Evolutionary conservation across 2,797 vertebrate species (phyloP), one percentile per base, ranked within the genome.

Genomic region (Lates japonicus): DNA sequence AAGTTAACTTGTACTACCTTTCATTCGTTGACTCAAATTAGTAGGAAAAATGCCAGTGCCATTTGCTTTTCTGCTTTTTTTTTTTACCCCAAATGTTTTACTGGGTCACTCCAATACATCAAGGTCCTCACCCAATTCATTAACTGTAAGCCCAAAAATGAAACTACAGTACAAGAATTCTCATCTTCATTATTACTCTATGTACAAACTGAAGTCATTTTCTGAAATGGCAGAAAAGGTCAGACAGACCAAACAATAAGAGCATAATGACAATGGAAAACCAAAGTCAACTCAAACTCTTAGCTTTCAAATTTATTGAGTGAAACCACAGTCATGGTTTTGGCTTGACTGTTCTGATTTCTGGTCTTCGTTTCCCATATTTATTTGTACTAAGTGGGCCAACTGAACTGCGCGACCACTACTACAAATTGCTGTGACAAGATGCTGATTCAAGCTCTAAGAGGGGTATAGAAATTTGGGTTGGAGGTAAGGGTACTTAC

Each of bases 301-400:
- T 88, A 85, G 73, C 61, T 90, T 92, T 90, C 76, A 78, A 41
- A 91, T 93, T 84, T 93, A 92, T 90, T 88, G 87, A 90, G 89
- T 86, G 77, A 88, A 93, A 92, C 92, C 87, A 87, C 89, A 90
- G 84, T 78, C 74, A 91, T 75, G 74, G 83, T 79, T 87, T 70
- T n/a, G n/a, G n/a, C n/a, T n/a, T 0, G 74, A 70, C 64, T 79
- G 42, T 81, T 86, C 77, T 74, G 70, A 86, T 87, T 91, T 90
- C 74, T 81, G 74, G 49, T 83, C 58, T 84, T 77, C 59, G 54
- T 80, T 90, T 89, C 81, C 73, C 20, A 29, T 83, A 90, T 93
- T 94, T 92, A 90, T 93, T 90, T 91, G 80, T 52, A 68, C 83
- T 78, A 73, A 42, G 20, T 72, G 51, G 78, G 87, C 83, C 81